phyloP scores from a whole-genome alignment of 2,888 invertebrate species.

The Drosophila siamana region DNA sequence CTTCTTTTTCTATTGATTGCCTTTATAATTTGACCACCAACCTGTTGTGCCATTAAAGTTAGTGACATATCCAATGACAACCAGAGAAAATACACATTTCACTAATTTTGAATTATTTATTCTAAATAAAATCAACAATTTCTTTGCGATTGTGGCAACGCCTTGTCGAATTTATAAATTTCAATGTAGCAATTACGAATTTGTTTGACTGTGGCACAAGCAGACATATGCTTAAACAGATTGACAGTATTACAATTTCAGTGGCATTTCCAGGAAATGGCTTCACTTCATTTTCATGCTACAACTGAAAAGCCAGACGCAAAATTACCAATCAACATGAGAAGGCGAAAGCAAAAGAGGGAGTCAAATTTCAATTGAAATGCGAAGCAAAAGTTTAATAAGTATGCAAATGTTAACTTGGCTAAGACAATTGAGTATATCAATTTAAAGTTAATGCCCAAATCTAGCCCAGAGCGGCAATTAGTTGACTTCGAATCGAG shows the following conservation, averaged over 20 bases:
- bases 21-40: not conserved
- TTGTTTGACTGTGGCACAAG: not conserved
- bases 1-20: not conserved
- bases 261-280: not conserved
- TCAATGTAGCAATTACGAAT: not conserved
- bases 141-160: not conserved
- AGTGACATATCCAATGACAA: no score
- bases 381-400: constrained; percentile 30
- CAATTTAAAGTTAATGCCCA: constrained; percentile 46
- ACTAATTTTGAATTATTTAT: not conserved
- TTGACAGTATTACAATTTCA: not conserved
- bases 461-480: constrained; percentile 50
- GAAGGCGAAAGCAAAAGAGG: not conserved
- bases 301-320: constrained; percentile 2
- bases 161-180: not conserved
- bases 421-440: constrained; percentile 34
- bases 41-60: not conserved
- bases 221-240: not conserved
- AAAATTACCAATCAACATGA: not conserved
- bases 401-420: constrained; percentile 38
- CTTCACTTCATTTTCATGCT: not conserved
- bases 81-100: not conserved
- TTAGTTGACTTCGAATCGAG: constrained; percentile 40
- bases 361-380: constrained; percentile 28
- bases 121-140: not conserved